Base-by-base conservation (phyloP, 2,888 invertebrate species). In the Trachelus troglodyta region DNA sequence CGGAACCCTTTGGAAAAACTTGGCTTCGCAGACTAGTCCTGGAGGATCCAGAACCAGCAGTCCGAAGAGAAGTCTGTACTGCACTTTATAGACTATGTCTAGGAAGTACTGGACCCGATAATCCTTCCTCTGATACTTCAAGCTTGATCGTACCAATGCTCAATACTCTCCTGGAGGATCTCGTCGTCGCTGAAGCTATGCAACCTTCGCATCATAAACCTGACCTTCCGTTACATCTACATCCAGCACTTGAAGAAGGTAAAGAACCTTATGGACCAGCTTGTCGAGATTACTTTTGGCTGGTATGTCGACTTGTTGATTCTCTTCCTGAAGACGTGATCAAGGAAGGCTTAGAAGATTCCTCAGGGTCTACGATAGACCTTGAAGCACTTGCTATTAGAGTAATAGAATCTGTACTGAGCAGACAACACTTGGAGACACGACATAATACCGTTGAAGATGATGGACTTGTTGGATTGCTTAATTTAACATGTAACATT, bases 221-320 rank as follows among this genome's bases (percentile, higher is more conserved):
- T 0, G 90, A 91, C 69, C 77, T 90, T 23, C 87, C 90, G 0
- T 79, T 90, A 92, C 93, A 92, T 75, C 92, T 93, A 12, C 94
- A 94, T 78, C 94, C 94, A 74, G 94, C 93, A 40, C 89, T 94
- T 0, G 96, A 96, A 87, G 96, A 96, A 89, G 97, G 97, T n/a
- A 97, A 98, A 89, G 98, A 98, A 89, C 97, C 98, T 0, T 98
- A 97, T 89, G 98, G 98, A 0, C 98, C 98, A 1, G 98, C 98
- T 1, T 98, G 98, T 89, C 93, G 98, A 11, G 98, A 98, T 90
- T 98, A 98, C 91, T 98, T 98, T 91, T 98, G 98, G 98, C 93
- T 98, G 4, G 94, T 98, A 23, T 97, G 98, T 83, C 94, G 98
- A 56, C 93, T 98, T 31, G 96, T 98, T 1, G 98, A 98, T 87